Base-by-base conservation (phyloP, 2,113 vertebrate species). In the Tetrax tetrax region DNA sequence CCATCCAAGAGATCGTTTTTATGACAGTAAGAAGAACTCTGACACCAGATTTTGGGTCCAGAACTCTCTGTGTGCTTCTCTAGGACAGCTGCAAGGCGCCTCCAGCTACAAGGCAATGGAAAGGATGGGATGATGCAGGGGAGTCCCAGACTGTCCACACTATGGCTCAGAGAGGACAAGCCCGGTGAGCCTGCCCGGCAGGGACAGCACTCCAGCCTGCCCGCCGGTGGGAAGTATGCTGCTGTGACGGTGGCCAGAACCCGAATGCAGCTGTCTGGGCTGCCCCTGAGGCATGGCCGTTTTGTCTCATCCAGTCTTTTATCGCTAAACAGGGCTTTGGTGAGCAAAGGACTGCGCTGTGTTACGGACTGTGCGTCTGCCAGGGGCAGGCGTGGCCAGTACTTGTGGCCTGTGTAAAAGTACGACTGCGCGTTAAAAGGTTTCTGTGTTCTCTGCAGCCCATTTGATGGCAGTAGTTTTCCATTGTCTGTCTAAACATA, bases 401-500 rank as follows among this genome's bases (percentile, higher is more conserved):
- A 59, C 81, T 94, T 78, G 31, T 31, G 83, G 79, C 76, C 56
- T 33, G 29, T 87, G 59, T 82, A 51, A 83, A 60, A 69, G 59
- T 13, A 51, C 23, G 25, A 8, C 63, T 50, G 50, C 51, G 10
- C 9, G 7, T 43, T 57, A 61, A 43, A 91, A 95, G 83, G 69
- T 76, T 83, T 80, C 87, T 93, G 91, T 65, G 51, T 48, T 93
- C 76, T 54, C 71, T 59, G 27, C 71, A 76, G 90, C 82, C 63
- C 37, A 25, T 87, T 95, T 84, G 81, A 80, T 69, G 64, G 64
- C 83, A 78, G 38, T 61, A 82, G 88, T 87, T 96, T 89, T 84
- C 79, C 84, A 87, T 93, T 96, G 82, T 96, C 90, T 90, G 85
- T 91, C 87, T 75, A 83, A 91, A 83, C 94, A 96, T n/a, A 96